Conservation (phyloP, 2,113 vertebrate species). For the Hiodon tergisus region DNA sequence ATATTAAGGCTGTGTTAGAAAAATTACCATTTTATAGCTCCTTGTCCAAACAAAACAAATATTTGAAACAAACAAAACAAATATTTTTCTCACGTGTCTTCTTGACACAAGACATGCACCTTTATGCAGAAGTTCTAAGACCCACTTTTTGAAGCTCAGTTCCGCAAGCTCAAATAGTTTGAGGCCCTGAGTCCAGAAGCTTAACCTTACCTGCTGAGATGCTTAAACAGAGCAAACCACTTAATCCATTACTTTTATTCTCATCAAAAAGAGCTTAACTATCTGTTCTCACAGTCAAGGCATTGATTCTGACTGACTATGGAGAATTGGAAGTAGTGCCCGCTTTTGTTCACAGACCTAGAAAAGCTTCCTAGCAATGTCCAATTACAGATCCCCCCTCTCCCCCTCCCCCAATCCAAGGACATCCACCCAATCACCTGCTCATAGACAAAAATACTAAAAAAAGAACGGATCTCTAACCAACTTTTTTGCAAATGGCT, state of each 20-base stretch:
- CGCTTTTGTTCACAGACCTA: neutral
- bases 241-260: slow-evolving; percentile 23
- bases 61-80: neutral
- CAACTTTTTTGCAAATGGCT: neutral
- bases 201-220: slow-evolving; percentile 20
- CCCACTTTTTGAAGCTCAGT: neutral
- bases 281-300: slow-evolving; percentile 18
- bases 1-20: neutral
- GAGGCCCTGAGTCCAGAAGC: slow-evolving; percentile 1
- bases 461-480: neutral
- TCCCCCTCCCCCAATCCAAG: neutral
- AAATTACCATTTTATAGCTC: neutral
- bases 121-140: neutral
- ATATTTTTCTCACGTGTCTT: neutral
- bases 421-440: neutral
- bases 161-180: neutral
- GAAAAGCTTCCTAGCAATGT: neutral
- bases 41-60: neutral
- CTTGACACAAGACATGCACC: neutral
- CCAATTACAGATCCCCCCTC: neutral
- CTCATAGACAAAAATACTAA: neutral
- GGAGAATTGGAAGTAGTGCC: slow-evolving; percentile 9
- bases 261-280: slow-evolving; percentile 27
- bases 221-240: slow-evolving; percentile 18
- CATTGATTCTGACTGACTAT: neutral